Base-by-base conservation (phyloP, 1,140 invertebrate genomes). In the Zaprionus gabonicus region DNA sequence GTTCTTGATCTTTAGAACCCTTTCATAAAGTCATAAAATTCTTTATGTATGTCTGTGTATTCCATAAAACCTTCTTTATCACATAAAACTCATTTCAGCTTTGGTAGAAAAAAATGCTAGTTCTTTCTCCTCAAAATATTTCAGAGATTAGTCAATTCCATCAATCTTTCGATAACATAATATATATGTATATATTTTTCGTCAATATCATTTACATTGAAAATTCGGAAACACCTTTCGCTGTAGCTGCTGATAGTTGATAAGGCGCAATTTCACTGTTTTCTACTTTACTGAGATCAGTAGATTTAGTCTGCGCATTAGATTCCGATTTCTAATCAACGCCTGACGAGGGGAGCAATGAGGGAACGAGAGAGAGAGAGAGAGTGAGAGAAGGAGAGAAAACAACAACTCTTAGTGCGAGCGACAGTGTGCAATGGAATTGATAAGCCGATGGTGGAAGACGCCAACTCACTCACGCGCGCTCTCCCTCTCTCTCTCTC, bases 241-340 rank as follows among this genome's bases (percentile, higher is more conserved):
- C 17, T 51, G 7, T 20, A 28, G 17, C 23, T 31, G 51, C 38
- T 57, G 53, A 66, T 51, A 20, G 7, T 5, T 34, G 31, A 36
- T 53, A 41, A 28, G 10, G 15, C 6, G 15, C 15, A 15, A 9
- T 15, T 55, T 55, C 27, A 1, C 20, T 12, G n/a, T 44, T 23
- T 28, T 36, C 31, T 49, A 25, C 36, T 68, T 27, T 2, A 28
- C 25, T 36, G 41, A 59, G 73, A 76, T 76, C 69, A 38, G 25
- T 65, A 44, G 59, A 75, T 70, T 70, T 70, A 10, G 51, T 25
- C 25, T 49, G 20, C 27, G 41, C 41, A 62, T 62, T 69, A 17
- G 38, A 78, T 62, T 65, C 55, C 31, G 44, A 70, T 69, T 68
- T 55, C 59, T 77, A 72, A 80, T 77, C 73, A 76, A 31, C 17